Conservation (phyloP, 1,140 invertebrate genomes). For the Meloidogyne hapla region DNA sequence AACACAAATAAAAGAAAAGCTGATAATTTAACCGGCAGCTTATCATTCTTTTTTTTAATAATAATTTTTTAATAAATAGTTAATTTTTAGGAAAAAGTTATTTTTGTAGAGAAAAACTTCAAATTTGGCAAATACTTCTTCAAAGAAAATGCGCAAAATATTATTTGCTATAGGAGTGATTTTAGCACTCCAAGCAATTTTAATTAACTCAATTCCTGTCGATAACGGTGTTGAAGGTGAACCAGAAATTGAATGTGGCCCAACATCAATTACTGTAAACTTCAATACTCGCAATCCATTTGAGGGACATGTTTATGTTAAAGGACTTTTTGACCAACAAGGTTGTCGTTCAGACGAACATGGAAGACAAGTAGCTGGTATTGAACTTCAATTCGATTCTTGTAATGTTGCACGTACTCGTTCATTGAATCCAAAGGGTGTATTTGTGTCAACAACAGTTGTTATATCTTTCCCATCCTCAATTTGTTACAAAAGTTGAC, state of each 20-base stretch:
- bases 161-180: slow-evolving; percentile 1
- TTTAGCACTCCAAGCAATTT: slow-evolving; percentile 1
- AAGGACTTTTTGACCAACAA: slow-evolving; percentile 62
- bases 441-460: slow-evolving; percentile 63
- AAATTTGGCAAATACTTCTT: not conserved
- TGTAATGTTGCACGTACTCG: slow-evolving; percentile 63
- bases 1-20: too few species aligned
- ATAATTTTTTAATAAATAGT: too few species aligned
- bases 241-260: slow-evolving; percentile 58
- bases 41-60: too few species aligned
- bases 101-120: not conserved
- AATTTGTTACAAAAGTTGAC: slow-evolving; percentile 64
- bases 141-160: not conserved
- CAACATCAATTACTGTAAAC: slow-evolving; percentile 63
- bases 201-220: slow-evolving; percentile 46
- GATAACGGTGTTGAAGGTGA: slow-evolving; percentile 59
- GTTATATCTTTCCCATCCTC: slow-evolving; percentile 63
- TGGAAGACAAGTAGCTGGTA: slow-evolving; percentile 63
- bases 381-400: slow-evolving; percentile 63
- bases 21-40: too few species aligned
- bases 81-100: not conserved
- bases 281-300: slow-evolving; percentile 64
- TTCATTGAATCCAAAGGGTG: slow-evolving; percentile 61
- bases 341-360: slow-evolving; percentile 63
- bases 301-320: slow-evolving; percentile 64